Percentiles rank a stretch among this genome's conserved stretches.
Evolutionary conservation across 2,888 invertebrate genomes (phyloP).

Genomic region (Ophion ellenae): DNA sequence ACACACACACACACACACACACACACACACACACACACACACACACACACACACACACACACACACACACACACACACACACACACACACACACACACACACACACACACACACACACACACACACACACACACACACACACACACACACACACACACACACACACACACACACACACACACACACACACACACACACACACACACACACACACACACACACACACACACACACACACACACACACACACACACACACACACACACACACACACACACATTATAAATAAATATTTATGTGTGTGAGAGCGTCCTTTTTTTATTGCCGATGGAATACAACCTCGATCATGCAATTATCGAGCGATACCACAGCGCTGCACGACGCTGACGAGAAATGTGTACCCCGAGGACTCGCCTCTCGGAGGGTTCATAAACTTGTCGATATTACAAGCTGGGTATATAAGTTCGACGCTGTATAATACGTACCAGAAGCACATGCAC

Average conservation of each 20-base stretch:
- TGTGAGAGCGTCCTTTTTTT: background rate
- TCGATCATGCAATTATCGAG: conserved; percentile 61
- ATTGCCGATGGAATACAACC: conserved; percentile 42
- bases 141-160: background rate
- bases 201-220: background rate
- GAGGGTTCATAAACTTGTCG: conserved; percentile 71
- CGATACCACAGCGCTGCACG: conserved; percentile 25
- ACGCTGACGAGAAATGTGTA: conserved; percentile 57
- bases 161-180: background rate
- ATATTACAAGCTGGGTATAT: conserved; percentile 68
- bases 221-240: background rate
- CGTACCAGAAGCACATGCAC: conserved; percentile 48
- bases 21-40: background rate
- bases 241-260: background rate
- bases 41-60: background rate
- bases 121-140: background rate
- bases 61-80: background rate
- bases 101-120: background rate
- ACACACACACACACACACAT: background rate
- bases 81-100: background rate
- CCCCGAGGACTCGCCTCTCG: conserved; percentile 48
- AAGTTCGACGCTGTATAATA: conserved; percentile 56
- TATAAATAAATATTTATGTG: background rate
- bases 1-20: background rate
- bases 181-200: background rate